phyloP scores from a whole-genome alignment of 2,113 vertebrate genomes.

The rabbit (Oryctolagus cuniculus) region mOryCun1.1 NC_091437.1:61332501-61333000 shows the following conservation, averaged over 20 bases:
- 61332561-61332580: not conserved
- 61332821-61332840: not conserved
- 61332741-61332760: not conserved
- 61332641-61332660: not conserved
- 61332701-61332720: not conserved
- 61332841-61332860: not conserved
- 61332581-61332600: no score
- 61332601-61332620: not conserved
- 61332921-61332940: not conserved
- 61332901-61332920: not conserved
- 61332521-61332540: not conserved
- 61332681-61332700: not conserved
- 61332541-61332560: not conserved
- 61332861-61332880: not conserved
- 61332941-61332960: not conserved
- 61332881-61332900: not conserved
- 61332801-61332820: not conserved
- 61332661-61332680: no score
- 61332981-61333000: no score
- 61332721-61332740: not conserved
- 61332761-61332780: not conserved
- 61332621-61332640: not conserved
- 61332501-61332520: not conserved
- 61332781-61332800: not conserved
- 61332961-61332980: not conserved